These are phyloP conservation scores for Pristionchus exspectatus DNA, from an alignment of 2,888 invertebrate genomes.

Conservation along the genomic window DNA sequence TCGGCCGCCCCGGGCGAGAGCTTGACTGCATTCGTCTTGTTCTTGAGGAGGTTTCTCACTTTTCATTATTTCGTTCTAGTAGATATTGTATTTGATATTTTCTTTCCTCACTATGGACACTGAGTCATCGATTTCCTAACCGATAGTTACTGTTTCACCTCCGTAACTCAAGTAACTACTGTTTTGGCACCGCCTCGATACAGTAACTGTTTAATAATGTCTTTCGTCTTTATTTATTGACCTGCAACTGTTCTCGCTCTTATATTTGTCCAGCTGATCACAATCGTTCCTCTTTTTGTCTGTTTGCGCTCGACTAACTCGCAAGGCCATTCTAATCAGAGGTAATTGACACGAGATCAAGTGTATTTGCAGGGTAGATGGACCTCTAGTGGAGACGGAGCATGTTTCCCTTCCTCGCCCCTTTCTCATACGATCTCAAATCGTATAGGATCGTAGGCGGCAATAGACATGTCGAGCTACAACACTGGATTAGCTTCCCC, in stretches of 20 bases:
- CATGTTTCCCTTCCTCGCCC: constrained; percentile 56
- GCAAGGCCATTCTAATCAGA: constrained; percentile 27
- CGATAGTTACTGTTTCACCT: background rate
- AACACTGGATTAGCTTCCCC: constrained; percentile 42
- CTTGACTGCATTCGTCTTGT: background rate
- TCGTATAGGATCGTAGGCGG: constrained; percentile 25
- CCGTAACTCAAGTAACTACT: background rate
- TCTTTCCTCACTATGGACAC: background rate
- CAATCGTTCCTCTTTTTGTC: constrained; percentile 37
- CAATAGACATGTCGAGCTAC: constrained; percentile 39
- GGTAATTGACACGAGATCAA: constrained; percentile 45
- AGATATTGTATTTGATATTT: background rate
- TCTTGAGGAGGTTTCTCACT: background rate
- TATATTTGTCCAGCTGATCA: constrained; percentile 48
- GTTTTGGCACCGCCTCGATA: background rate
- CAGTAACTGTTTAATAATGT: background rate
- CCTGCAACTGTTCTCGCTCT: constrained; percentile 18
- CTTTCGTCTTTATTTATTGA: constrained; percentile 21
- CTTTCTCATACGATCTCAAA: constrained; percentile 48
- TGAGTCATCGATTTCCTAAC: background rate
- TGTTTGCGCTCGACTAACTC: constrained; percentile 52
- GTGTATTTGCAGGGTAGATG: constrained; percentile 41
- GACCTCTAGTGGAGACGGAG: constrained; percentile 4
- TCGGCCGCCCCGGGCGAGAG: background rate
- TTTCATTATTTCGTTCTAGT: background rate